Evolutionary conservation across 2,797 vertebrate genomes (phyloP), one percentile per base, ranked within the genome.

Genomic region (Rhinella marina): DNA sequence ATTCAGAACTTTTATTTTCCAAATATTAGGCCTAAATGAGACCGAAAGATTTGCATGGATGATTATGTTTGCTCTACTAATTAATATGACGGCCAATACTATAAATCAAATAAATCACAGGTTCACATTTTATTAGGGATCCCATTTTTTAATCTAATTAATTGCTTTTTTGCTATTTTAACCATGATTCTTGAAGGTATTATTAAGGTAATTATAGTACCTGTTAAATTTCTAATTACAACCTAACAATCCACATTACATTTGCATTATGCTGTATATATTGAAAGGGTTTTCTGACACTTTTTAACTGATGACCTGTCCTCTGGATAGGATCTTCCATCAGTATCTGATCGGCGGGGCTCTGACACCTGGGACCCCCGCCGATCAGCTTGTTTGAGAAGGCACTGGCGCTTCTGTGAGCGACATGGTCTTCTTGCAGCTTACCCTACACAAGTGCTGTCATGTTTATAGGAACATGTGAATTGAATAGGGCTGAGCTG

Each of bases 111-210:
- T 32, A 16, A 70, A 68, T 82, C 59, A 70, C 13, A n/a, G 79
- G 62, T 48, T 82, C 81, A 66, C 61, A 70, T 52, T 48, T 54
- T 70, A 66, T 82, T 68, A 82, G 66, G 7, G 13, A 8, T 17
- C 64, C 41, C 64, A 82, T n/a, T 82, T 82, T 82, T 68, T 82
- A 50, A 82, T 70, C 48, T 54, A 82, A 82, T 82, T 82, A 70
- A 82, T 68, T 25, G 50, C 64, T 9, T 50, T 50, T 52, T 82
- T 50, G 62, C 64, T 68, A 68, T 82, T 68, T 25, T 54, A 82
- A 82, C 50, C 62, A 52, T 50, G 12, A 8, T 82, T 50, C 81
- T 68, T 27, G 81, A 16, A 68, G 29, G 4, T 50, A 82, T 56
- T 68, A 82, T 82, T 56, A 32, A 1, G 32, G 32, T 82, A 68